Evolutionary conservation across 2,888 invertebrate species (phyloP).

Genomic region (Chymomyza amoena): DNA sequence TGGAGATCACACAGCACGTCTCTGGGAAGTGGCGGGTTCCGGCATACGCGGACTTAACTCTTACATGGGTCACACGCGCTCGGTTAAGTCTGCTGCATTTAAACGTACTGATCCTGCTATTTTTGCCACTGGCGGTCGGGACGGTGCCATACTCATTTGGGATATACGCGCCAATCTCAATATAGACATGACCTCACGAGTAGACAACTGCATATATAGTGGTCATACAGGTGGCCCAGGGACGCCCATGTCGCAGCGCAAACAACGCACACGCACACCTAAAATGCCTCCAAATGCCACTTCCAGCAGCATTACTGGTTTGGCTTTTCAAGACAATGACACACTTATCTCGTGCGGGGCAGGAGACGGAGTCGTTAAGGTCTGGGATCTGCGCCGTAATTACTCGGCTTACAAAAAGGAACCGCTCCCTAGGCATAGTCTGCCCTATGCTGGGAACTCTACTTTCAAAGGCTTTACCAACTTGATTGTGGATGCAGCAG

Average conservation of each 20-base stretch:
- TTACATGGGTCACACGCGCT: slow-evolving; percentile 89
- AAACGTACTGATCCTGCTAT: slow-evolving; percentile 85
- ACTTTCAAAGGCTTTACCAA: slow-evolving; percentile 87
- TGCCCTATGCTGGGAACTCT: slow-evolving; percentile 87
- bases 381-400: slow-evolving; percentile 92
- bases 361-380: slow-evolving; percentile 91
- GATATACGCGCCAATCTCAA: slow-evolving; percentile 83
- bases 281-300: slow-evolving; percentile 79
- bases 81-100: slow-evolving; percentile 90
- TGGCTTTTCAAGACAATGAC: slow-evolving; percentile 89
- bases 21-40: slow-evolving; percentile 86
- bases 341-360: slow-evolving; percentile 92
- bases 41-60: slow-evolving; percentile 79
- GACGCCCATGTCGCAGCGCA: slow-evolving; percentile 81
- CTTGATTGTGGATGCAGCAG: slow-evolving; percentile 85
- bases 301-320: slow-evolving; percentile 88
- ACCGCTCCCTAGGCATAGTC: slow-evolving; percentile 85
- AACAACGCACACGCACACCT: slow-evolving; percentile 77
- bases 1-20: slow-evolving; percentile 88
- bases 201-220: slow-evolving; percentile 85
- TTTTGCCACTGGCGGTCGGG: slow-evolving; percentile 92
- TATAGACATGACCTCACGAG: slow-evolving; percentile 80
- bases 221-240: slow-evolving; percentile 77
- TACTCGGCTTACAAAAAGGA: slow-evolving; percentile 85
- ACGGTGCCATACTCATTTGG: slow-evolving; percentile 93